Conservation (phyloP, 1,140 invertebrate species). For the Trissolcus basalis region DNA sequence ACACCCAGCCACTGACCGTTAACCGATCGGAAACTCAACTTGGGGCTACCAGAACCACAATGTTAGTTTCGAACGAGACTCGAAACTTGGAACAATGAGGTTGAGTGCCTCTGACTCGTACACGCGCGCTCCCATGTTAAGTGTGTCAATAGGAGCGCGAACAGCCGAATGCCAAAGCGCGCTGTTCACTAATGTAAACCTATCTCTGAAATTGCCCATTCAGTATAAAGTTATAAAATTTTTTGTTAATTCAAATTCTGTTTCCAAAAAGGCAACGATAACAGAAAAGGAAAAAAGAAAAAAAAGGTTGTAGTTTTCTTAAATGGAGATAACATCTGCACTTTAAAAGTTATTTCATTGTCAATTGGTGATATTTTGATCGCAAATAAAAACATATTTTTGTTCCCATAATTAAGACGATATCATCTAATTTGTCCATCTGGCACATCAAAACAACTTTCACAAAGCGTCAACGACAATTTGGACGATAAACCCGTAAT, state of each 20-base stretch:
- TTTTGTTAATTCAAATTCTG: too few relatives aligned
- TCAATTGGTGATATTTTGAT: too few relatives aligned
- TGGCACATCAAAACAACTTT: slow-evolving; percentile 38
- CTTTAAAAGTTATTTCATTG: too few relatives aligned
- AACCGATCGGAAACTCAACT: slow-evolving; percentile 58
- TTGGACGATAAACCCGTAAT: slow-evolving; percentile 30
- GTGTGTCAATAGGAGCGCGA: slow-evolving; percentile 66
- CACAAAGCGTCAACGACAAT: slow-evolving; percentile 24
- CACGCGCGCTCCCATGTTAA: slow-evolving; percentile 36
- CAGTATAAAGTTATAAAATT: too few relatives aligned
- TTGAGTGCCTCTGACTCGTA: slow-evolving; percentile 47
- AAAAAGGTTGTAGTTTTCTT: too few relatives aligned
- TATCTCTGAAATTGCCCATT: background rate
- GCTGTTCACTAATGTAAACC: slow-evolving; percentile 25
- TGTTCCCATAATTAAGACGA: background rate
- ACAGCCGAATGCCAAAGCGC: slow-evolving; percentile 52
- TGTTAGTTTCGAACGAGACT: slow-evolving; percentile 37
- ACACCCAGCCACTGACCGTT: slow-evolving; percentile 55
- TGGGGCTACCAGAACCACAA: slow-evolving; percentile 31
- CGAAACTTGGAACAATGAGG: slow-evolving; percentile 49
- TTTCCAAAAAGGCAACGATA: too few relatives aligned
- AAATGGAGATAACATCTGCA: too few relatives aligned
- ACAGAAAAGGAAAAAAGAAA: too few relatives aligned
- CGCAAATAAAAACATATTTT: too few relatives aligned
- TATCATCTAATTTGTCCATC: slow-evolving; percentile 34